A percentile compares a stretch with the other conserved stretches of the same genome.
Conservation (phyloP, 1,140 invertebrate genomes). For the Hyphantria cunea region DNA sequence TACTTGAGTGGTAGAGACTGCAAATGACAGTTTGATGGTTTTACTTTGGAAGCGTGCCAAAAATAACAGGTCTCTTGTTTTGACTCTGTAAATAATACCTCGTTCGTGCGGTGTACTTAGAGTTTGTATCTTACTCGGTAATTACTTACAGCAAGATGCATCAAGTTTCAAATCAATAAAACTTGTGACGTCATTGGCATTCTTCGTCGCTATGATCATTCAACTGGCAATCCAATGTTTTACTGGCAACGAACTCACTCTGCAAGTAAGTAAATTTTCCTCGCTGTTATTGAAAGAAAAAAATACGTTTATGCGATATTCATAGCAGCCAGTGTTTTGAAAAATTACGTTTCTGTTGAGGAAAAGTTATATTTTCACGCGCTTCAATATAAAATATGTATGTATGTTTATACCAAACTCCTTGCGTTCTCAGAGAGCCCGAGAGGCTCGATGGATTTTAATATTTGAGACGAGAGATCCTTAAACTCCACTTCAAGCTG, state of each 20-base stretch:
- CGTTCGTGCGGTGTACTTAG: slow-evolving; percentile 12
- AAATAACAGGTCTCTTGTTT: slow-evolving; percentile 24
- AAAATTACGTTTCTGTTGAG: background rate
- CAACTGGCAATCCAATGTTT: slow-evolving; percentile 72
- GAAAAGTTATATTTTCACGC: background rate
- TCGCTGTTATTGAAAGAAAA: too few species aligned
- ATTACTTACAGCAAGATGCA: slow-evolving; percentile 66
- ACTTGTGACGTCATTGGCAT: slow-evolving; percentile 67
- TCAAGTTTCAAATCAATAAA: slow-evolving; percentile 71
- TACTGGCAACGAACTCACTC: slow-evolving; percentile 65
- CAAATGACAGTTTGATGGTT: slow-evolving; percentile 27
- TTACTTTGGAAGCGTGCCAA: slow-evolving; percentile 16
- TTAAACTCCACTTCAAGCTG: background rate
- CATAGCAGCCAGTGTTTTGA: background rate
- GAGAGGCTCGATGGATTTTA: background rate
- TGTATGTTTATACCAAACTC: background rate
- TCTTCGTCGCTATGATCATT: slow-evolving; percentile 71
- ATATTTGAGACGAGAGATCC: background rate
- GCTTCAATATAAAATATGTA: background rate
- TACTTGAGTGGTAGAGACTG: slow-evolving; percentile 17
- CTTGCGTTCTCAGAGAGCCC: background rate
- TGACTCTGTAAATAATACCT: slow-evolving; percentile 14
- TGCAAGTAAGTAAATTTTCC: slow-evolving; percentile 49
- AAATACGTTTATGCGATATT: too few species aligned
- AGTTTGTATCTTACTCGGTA: slow-evolving; percentile 2